Percentiles rank a stretch among this genome's conserved stretches.
phyloP scores from a whole-genome alignment of 2,113 vertebrate species.

The Cichladusa arquata region DNA sequence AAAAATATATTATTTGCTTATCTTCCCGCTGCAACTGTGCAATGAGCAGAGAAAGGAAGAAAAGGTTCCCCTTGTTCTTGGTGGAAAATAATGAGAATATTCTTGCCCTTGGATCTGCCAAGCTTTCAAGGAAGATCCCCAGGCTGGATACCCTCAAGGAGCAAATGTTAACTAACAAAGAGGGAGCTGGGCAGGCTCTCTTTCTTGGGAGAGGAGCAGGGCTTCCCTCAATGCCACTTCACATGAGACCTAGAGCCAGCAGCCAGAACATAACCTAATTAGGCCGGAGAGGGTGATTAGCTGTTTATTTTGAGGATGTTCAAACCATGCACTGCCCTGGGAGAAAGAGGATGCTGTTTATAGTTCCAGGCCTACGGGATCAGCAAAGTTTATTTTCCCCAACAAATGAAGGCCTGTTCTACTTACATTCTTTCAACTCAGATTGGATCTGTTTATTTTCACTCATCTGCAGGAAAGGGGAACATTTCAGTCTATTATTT shows the following conservation, averaged over 20 bases:
- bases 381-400: slow-evolving; percentile 57
- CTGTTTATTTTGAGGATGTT: slow-evolving; percentile 56
- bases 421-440: slow-evolving; percentile 24
- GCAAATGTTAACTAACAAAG: not conserved
- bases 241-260: not conserved
- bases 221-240: not conserved
- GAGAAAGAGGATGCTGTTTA: slow-evolving; percentile 44
- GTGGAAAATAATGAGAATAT: not conserved
- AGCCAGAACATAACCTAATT: slow-evolving; percentile 55
- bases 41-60: not conserved
- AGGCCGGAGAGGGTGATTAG: slow-evolving; percentile 48
- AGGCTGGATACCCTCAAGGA: not conserved
- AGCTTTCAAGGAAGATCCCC: not conserved
- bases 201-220: not conserved
- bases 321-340: slow-evolving; percentile 24
- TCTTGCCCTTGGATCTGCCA: not conserved
- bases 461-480: slow-evolving; percentile 52
- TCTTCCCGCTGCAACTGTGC: not conserved
- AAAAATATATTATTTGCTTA: not conserved
- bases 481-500: slow-evolving; percentile 22
- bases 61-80: not conserved
- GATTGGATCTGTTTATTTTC: slow-evolving; percentile 61
- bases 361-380: slow-evolving; percentile 13
- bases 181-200: not conserved
- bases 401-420: slow-evolving; percentile 24